Conservation (phyloP, 2,888 invertebrate genomes). For the Drosophila gaucha region DNA sequence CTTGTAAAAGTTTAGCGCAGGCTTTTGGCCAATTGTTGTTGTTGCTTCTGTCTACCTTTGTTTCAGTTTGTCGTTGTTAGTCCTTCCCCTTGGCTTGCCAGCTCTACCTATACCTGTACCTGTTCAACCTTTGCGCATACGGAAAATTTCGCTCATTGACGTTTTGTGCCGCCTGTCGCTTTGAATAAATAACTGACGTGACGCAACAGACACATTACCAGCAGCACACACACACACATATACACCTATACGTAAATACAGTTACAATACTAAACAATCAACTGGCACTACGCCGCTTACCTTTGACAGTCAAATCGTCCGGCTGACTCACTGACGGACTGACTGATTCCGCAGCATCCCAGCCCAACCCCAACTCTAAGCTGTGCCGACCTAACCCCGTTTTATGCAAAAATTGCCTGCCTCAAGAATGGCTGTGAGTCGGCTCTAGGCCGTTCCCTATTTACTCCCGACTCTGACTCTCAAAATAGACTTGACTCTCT, state of each 20-base stretch:
- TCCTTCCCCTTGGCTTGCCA: conserved; percentile 11
- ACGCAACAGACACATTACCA: conserved; percentile 74
- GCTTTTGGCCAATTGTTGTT: conserved; percentile 43
- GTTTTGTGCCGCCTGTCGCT: conserved; percentile 81
- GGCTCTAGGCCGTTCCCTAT: conserved; percentile 16
- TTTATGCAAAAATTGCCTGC: conserved; percentile 68
- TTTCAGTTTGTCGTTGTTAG: conserved; percentile 31
- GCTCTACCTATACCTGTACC: too few relatives aligned
- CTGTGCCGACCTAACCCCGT: conserved; percentile 50
- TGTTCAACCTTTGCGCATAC: conserved; percentile 60
- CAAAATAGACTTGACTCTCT: conserved; percentile 56
- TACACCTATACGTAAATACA: conserved; percentile 16
- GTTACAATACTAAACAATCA: conserved; percentile 66
- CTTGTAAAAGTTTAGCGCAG: conserved; percentile 64
- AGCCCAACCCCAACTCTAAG: conserved; percentile 6
- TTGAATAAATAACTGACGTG: conserved; percentile 80
- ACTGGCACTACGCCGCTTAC: conserved; percentile 44
- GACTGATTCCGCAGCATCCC: conserved; percentile 13
- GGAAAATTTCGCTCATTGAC: conserved; percentile 77
- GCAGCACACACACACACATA: conserved; percentile 28
- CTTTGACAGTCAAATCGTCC: conserved; percentile 52
- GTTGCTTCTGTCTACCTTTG: conserved; percentile 41
- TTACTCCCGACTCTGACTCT: conserved; percentile 21
- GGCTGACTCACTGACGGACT: conserved; percentile 30
- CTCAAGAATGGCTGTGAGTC: conserved; percentile 21